Evolutionary conservation across 2,888 invertebrate genomes (phyloP).

Genomic region (Cryptus armator): DNA sequence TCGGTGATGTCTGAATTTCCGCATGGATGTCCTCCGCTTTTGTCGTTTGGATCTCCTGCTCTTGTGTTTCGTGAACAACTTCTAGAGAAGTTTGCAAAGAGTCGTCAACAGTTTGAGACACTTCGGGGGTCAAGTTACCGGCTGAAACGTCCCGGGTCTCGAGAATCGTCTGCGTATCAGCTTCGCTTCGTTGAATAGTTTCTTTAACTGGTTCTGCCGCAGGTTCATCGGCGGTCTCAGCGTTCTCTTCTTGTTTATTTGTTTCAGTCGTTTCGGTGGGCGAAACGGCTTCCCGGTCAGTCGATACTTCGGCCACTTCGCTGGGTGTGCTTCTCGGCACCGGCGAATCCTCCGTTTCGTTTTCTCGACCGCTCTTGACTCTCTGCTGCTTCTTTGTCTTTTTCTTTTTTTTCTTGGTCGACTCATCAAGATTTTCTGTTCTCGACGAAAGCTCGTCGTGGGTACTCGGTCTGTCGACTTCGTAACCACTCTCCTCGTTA

Average conservation of each 20-base stretch:
- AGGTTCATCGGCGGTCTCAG: constrained; percentile 72
- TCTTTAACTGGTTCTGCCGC: constrained; percentile 26
- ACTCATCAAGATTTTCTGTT: constrained; percentile 82
- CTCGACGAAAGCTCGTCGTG: constrained; percentile 86
- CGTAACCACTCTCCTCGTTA: constrained; percentile 87
- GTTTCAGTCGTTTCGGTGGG: constrained; percentile 78
- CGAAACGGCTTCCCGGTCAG: constrained; percentile 73
- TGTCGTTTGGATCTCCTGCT: constrained; percentile 86
- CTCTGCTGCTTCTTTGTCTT: constrained; percentile 85
- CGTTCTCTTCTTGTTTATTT: constrained; percentile 86
- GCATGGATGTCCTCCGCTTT: constrained; percentile 84
- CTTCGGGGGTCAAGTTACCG: constrained; percentile 71
- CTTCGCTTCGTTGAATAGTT: constrained; percentile 78
- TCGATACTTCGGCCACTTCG: constrained; percentile 83
- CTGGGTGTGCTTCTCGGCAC: constrained; percentile 79
- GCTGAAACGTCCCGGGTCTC: constrained; percentile 76
- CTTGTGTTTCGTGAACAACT: constrained; percentile 81
- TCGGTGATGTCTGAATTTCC: constrained; percentile 88
- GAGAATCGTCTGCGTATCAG: constrained; percentile 77
- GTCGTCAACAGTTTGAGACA: constrained; percentile 69
- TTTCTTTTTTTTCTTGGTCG: constrained; percentile 85
- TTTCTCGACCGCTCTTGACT: constrained; percentile 85
- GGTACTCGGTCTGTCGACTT: constrained; percentile 90
- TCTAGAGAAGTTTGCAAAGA: constrained; percentile 88
- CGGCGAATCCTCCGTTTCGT: constrained; percentile 86